Percentiles rank a stretch among this genome's conserved stretches.
Evolutionary conservation across 2,888 invertebrate genomes (phyloP).

Genomic region (Thereva nobilitata): DNA sequence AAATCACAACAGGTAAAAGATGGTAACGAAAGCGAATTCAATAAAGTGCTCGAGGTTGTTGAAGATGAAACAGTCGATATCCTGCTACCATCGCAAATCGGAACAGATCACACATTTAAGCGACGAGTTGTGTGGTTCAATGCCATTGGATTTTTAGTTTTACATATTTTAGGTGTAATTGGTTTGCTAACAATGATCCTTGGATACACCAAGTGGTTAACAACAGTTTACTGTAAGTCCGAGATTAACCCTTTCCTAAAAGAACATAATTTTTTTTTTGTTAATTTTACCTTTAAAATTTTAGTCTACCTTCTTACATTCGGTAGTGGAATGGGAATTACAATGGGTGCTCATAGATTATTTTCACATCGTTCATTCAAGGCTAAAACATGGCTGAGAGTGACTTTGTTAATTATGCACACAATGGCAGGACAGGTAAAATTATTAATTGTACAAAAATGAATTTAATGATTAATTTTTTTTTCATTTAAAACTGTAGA

Average conservation of each 20-base stretch:
- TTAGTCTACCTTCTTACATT: slow-evolving; percentile 47
- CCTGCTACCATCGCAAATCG: slow-evolving; percentile 56
- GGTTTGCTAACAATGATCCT: slow-evolving; percentile 40
- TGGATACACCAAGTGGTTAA: slow-evolving; percentile 49
- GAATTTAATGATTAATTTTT: slow-evolving; percentile 12
- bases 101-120: slow-evolving; percentile 60
- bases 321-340: slow-evolving; percentile 65
- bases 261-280: slow-evolving; percentile 39
- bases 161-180: slow-evolving; percentile 60
- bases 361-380: slow-evolving; percentile 81
- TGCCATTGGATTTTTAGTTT: slow-evolving; percentile 63
- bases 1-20: slow-evolving; percentile 35
- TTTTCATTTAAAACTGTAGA: slow-evolving; percentile 59
- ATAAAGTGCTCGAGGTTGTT: slow-evolving; percentile 32
- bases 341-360: slow-evolving; percentile 79
- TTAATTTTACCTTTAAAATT: slow-evolving; percentile 14
- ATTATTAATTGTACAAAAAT: not conserved
- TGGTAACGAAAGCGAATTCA: slow-evolving; percentile 38
- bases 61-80: slow-evolving; percentile 36
- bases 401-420: slow-evolving; percentile 67
- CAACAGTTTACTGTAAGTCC: slow-evolving; percentile 57
- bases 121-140: slow-evolving; percentile 67
- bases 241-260: not conserved
- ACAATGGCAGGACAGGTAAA: slow-evolving; percentile 77
- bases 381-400: slow-evolving; percentile 66